A percentile compares a stretch with the other conserved stretches of the same genome.
phyloP scores from a whole-genome alignment of 2,113 vertebrate species.

The Indri indri region DNA sequence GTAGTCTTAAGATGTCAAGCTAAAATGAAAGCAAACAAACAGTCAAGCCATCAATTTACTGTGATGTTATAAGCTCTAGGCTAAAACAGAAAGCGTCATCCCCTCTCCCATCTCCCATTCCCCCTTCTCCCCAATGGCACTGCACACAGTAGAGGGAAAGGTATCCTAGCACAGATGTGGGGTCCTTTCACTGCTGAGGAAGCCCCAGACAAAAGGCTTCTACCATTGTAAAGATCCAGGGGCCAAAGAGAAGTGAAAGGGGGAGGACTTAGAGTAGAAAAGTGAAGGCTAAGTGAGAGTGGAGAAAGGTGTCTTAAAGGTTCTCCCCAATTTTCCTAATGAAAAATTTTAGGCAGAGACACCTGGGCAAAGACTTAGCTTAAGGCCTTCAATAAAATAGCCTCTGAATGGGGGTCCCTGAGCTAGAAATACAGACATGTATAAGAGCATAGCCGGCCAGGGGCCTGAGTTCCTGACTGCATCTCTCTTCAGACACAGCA shows the following conservation, averaged over 20 bases:
- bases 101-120: background rate
- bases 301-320: background rate
- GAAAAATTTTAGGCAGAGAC: background rate
- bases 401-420: background rate
- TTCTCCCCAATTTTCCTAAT: too few species aligned
- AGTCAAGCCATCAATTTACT: background rate
- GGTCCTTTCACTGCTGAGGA: background rate
- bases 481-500: background rate
- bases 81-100: background rate
- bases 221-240: background rate
- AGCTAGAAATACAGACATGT: background rate
- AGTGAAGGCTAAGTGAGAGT: background rate
- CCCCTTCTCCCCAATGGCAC: background rate
- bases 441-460: background rate
- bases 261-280: background rate
- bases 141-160: background rate
- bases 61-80: background rate
- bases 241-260: background rate
- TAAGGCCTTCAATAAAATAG: background rate
- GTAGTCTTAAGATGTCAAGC: background rate
- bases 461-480: background rate
- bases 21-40: background rate
- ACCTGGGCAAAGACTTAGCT: background rate
- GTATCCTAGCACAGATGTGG: background rate
- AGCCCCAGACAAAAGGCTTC: background rate